These are phyloP conservation scores for Eilema sororculum DNA, from an alignment of 2,888 invertebrate species.

Conservation along the genomic window DNA sequence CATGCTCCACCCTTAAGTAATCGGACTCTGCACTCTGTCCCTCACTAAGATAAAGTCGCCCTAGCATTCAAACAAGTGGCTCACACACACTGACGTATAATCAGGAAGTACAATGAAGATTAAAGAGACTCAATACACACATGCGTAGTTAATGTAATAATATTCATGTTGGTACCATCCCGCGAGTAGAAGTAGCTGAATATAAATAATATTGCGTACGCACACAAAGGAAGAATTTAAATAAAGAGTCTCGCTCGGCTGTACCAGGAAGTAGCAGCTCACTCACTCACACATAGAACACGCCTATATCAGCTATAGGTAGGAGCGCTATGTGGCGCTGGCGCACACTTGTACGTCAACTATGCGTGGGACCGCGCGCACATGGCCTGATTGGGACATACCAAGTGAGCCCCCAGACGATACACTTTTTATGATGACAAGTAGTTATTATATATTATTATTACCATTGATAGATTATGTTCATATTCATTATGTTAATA, in stretches of 20 bases:
- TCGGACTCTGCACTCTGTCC: slow-evolving; percentile 86
- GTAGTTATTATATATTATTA: slow-evolving; percentile 60
- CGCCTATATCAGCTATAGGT: slow-evolving; percentile 65
- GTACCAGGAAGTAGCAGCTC: slow-evolving; percentile 86
- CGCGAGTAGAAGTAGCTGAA: slow-evolving; percentile 73
- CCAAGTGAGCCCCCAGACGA: slow-evolving; percentile 84
- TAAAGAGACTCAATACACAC: slow-evolving; percentile 82
- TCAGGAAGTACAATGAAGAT: slow-evolving; percentile 87
- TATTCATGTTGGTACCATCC: slow-evolving; percentile 74
- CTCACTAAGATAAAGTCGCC: slow-evolving; percentile 85
- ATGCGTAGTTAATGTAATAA: slow-evolving; percentile 78
- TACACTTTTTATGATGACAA: slow-evolving; percentile 79
- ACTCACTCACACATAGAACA: slow-evolving; percentile 75
- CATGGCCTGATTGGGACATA: slow-evolving; percentile 86
- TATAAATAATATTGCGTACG: slow-evolving; percentile 83
- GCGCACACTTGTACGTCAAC: slow-evolving; percentile 82
- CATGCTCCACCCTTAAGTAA: slow-evolving; percentile 74
- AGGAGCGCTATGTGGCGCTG: slow-evolving; percentile 77
- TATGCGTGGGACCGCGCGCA: slow-evolving; percentile 86
- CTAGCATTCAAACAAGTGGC: slow-evolving; percentile 87
- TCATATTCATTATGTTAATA: slow-evolving; percentile 27
- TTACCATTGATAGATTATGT: slow-evolving; percentile 52
- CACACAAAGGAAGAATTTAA: slow-evolving; percentile 83
- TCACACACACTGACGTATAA: slow-evolving; percentile 78
- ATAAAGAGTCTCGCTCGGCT: slow-evolving; percentile 84